Evolutionary conservation across 2,888 invertebrate genomes (phyloP).

Genomic region (Lasioglossum leucozonium): DNA sequence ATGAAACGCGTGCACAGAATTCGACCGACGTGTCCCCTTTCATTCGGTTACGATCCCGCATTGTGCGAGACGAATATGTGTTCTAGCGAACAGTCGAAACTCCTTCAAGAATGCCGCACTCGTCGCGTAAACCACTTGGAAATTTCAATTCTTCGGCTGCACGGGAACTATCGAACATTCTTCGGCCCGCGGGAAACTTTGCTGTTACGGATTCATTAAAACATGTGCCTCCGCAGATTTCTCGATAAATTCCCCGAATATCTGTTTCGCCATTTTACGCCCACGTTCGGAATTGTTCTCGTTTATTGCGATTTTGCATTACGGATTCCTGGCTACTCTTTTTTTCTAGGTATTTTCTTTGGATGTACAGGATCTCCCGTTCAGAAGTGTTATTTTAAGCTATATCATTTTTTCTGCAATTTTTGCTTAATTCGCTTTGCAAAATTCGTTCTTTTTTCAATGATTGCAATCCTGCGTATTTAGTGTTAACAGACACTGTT

Average conservation of each 20-base stretch:
- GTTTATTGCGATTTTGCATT: too few species aligned
- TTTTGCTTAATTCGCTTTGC: too few species aligned
- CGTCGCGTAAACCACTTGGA: conserved; percentile 11
- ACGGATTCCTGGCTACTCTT: too few species aligned
- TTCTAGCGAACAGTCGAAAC: not conserved
- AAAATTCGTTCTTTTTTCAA: too few species aligned
- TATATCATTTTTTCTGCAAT: too few species aligned
- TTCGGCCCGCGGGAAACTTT: not conserved
- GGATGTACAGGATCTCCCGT: too few species aligned
- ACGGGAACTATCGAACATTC: not conserved
- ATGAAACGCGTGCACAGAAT: conserved; percentile 20
- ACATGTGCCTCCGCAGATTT: not conserved
- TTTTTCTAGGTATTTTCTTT: too few species aligned
- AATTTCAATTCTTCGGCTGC: conserved; percentile 8
- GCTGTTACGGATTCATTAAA: conserved; percentile 1
- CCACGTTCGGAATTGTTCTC: not conserved
- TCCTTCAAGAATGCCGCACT: not conserved
- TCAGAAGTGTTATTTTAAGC: too few species aligned
- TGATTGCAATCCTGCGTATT: too few species aligned
- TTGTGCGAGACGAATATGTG: conserved; percentile 9
- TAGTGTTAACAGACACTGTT: too few species aligned
- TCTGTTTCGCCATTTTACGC: not conserved
- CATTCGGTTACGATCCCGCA: not conserved
- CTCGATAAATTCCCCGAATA: not conserved
- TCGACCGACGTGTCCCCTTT: not conserved